phyloP scores from a whole-genome alignment of 2,888 invertebrate species.

The Pecten maximus region DNA sequence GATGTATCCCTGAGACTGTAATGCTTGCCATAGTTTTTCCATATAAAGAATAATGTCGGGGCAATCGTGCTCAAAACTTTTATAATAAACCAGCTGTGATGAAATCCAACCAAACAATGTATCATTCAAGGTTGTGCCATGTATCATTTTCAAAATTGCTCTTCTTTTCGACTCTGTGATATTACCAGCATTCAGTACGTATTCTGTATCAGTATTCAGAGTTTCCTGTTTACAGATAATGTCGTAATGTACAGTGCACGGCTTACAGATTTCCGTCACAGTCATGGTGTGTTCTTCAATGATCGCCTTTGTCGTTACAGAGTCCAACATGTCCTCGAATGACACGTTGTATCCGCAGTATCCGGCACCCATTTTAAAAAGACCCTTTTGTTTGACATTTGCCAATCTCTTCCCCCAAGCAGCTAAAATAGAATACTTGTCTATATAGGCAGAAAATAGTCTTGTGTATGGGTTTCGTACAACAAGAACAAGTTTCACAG shows the following conservation, averaged over 20 bases:
- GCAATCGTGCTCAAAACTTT: neutral
- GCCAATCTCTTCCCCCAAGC: neutral
- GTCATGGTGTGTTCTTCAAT: neutral
- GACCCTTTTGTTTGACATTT: neutral
- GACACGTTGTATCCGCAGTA: neutral
- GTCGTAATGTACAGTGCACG: neutral
- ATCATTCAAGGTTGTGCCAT: neutral
- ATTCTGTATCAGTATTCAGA: neutral
- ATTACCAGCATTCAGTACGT: neutral
- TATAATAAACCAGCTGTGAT: neutral
- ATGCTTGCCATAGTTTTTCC: neutral
- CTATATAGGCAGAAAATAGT: neutral
- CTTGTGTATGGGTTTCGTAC: neutral
- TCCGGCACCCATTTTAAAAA: neutral
- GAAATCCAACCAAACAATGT: neutral
- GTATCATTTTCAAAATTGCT: neutral
- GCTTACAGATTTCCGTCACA: neutral
- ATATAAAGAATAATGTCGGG: neutral
- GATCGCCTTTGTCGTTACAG: neutral
- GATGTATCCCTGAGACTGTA: neutral
- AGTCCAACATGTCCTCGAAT: neutral
- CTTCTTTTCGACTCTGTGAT: neutral
- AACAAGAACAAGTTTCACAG: neutral
- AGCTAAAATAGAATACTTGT: neutral
- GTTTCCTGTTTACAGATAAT: conserved; percentile 10